Percentiles rank a stretch among this genome's conserved stretches.
These are phyloP conservation scores for Pungitius pungitius DNA, from an alignment of 2,113 vertebrate genomes.

Conservation along the genomic window DNA sequence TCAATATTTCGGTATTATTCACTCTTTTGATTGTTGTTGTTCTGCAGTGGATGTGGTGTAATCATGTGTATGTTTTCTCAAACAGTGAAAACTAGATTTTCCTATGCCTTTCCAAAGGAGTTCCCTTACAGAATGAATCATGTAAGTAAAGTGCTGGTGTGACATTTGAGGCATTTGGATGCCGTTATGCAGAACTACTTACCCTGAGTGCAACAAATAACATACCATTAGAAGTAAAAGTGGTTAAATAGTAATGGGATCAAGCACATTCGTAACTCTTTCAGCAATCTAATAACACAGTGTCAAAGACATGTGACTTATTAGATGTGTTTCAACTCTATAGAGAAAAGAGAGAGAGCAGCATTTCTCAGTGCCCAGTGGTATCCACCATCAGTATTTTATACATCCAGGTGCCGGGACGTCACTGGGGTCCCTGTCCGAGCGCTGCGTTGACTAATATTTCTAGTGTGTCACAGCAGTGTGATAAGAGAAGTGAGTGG, in stretches of 20 bases:
- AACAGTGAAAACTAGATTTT: conserved; percentile 98
- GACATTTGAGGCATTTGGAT: neutral
- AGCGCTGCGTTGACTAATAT: conserved; percentile 51
- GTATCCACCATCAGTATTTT: conserved; percentile 17
- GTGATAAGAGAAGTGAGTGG: conserved; percentile 36
- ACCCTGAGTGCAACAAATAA: neutral
- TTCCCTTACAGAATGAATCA: conserved; percentile 99
- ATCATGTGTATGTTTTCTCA: conserved; percentile 49
- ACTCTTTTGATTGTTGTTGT: neutral
- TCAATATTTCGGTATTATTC: neutral
- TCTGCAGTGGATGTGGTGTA: neutral
- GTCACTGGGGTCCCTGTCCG: conserved; percentile 44
- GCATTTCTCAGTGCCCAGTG: conserved; percentile 52
- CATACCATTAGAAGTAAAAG: neutral
- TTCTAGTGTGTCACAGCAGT: conserved; percentile 29
- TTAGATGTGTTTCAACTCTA: neutral
- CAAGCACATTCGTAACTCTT: neutral
- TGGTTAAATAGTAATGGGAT: neutral
- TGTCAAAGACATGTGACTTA: neutral
- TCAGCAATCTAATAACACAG: neutral
- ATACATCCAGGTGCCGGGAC: conserved; percentile 40
- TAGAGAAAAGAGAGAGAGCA: neutral
- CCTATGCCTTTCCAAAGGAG: conserved; percentile 98
- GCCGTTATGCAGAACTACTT: neutral
- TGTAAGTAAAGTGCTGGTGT: conserved; percentile 82